phyloP scores from a whole-genome alignment of 2,113 vertebrate genomes.

The Bolborhynchus lineola region DNA sequence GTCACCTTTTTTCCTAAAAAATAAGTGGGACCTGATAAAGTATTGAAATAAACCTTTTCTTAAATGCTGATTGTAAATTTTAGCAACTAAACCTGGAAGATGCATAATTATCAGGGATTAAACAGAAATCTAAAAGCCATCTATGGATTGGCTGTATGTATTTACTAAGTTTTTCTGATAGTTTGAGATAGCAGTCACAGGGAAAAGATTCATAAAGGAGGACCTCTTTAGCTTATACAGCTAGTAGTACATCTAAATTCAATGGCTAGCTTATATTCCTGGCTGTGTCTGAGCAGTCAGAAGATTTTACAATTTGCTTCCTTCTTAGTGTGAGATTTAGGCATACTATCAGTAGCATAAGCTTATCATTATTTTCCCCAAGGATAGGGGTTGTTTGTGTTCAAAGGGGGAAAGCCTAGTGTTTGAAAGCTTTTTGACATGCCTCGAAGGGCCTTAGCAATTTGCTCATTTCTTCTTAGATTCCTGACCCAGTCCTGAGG shows the following conservation, averaged over 20 bases:
- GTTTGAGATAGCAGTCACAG: background rate
- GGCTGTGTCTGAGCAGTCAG: background rate
- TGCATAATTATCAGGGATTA: background rate
- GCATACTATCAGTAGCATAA: background rate
- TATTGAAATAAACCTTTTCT: background rate
- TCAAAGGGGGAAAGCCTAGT: background rate
- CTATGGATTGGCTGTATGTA: background rate
- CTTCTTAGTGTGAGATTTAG: background rate
- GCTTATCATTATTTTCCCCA: constrained; percentile 15
- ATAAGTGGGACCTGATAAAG: background rate
- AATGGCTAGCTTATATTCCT: background rate
- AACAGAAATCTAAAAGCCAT: background rate
- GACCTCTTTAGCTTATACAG: background rate
- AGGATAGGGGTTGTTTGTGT: background rate
- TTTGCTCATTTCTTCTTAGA: background rate
- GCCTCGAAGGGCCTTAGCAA: background rate
- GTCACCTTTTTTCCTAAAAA: constrained; percentile 11
- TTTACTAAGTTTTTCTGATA: background rate
- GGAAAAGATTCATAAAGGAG: background rate
- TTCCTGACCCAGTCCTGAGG: background rate
- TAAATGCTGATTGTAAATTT: background rate
- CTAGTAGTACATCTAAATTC: background rate
- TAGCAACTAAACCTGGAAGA: background rate
- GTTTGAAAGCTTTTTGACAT: constrained; percentile 17
- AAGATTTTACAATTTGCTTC: background rate